Base-by-base conservation (phyloP, 2,888 invertebrate genomes). In the Cerceris ruficornis region DNA sequence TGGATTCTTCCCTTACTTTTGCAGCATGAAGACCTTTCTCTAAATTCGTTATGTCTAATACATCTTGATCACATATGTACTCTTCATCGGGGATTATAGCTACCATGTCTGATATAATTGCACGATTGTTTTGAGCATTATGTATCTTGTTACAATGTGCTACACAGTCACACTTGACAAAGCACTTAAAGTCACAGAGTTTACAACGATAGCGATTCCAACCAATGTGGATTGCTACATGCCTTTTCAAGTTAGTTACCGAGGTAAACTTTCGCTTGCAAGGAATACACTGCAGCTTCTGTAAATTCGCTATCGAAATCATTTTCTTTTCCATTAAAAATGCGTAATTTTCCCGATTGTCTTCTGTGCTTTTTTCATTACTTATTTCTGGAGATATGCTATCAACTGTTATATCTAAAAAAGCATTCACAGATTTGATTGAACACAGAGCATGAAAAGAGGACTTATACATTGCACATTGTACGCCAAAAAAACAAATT, bases 131-230 rank as follows among this genome's bases (percentile, higher is more conserved):
- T 65, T 94, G 94, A 46, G 95, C 93, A 84, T 94, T 94, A 88
- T 96, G 96, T 0, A 94, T 93, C 77, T 94, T 93, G 82, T 94
- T 94, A 0, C 95, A 94, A 88, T 96, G 96, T 76, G 94, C 94
- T 0, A 95, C 94, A 58, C 96, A 94, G 81, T 95, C 95, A 61
- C 94, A 94, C 83, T 95, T 95, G 13, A 94, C 93, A 83, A 95
- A 96, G 75, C 95, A 94, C 88, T 95, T 95, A 88, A 94, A 96
- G 65, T 95, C 94, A 91, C 97, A 97, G 15, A 95, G 91, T 87
- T 95, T 95, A 89, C 97, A 97, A 70, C 95, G 95, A 89, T 95
- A 97, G 42, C 96, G 94, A 86, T 95, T 94, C 95, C 96, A 96
- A 75, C 95, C 95, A 75, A 95, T 94, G 89, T 96, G 96, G 5